Evolutionary conservation across 2,888 invertebrate species (phyloP).

Genomic region (Eilema sororculum): DNA sequence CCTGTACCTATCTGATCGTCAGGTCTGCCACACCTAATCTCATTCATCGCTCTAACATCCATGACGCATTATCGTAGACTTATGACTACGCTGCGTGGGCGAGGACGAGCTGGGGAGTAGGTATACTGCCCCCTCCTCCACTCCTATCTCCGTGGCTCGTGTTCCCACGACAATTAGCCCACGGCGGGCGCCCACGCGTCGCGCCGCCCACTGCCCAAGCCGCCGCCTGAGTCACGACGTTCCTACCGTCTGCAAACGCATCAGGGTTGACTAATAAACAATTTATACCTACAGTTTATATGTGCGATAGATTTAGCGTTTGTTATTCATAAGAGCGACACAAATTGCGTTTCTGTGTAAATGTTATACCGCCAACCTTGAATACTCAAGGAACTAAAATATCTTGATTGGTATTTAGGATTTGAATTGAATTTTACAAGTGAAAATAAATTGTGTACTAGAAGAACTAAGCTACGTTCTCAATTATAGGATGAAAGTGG

Average conservation of each 20-base stretch:
- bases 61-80: constrained; percentile 16
- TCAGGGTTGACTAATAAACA: constrained; percentile 54
- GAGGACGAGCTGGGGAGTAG: constrained; percentile 12
- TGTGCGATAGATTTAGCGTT: constrained; percentile 5
- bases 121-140: constrained; percentile 7
- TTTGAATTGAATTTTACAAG: background rate
- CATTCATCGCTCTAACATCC: constrained; percentile 8
- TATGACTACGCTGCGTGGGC: constrained; percentile 5
- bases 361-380: background rate
- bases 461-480: background rate
- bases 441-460: background rate
- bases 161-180: constrained; percentile 84
- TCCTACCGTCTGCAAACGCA: constrained; percentile 51
- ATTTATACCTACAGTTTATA: constrained; percentile 6
- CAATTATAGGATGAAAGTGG: background rate
- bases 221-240: constrained; percentile 59
- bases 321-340: constrained; percentile 8
- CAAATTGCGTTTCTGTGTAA: background rate
- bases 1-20: background rate
- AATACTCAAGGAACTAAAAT: background rate
- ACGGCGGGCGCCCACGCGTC: constrained; percentile 64
- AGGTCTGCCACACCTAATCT: background rate
- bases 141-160: constrained; percentile 39
- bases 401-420: background rate
- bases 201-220: constrained; percentile 53